Percentiles rank a stretch among this genome's conserved stretches.
Evolutionary conservation across 2,888 invertebrate species (phyloP).

Genomic region (Clepsis dumicolana): DNA sequence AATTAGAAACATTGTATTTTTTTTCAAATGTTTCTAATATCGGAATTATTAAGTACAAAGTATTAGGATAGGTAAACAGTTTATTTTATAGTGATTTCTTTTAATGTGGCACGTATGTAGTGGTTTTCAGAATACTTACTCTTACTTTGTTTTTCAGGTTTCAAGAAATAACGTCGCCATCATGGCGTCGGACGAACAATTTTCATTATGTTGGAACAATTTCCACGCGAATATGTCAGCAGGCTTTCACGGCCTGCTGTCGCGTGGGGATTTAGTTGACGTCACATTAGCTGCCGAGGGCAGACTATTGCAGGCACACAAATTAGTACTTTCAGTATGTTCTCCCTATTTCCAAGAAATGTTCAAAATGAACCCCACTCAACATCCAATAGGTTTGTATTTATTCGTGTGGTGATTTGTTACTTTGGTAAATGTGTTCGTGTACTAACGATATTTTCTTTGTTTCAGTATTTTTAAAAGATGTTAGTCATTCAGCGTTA

Average conservation of each 20-base stretch:
- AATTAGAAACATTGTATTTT: constrained; percentile 70
- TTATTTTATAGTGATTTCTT: not conserved
- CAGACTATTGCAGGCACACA: constrained; percentile 89
- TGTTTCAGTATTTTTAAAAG: constrained; percentile 89
- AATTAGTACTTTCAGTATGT: constrained; percentile 90
- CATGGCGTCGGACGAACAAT: constrained; percentile 91
- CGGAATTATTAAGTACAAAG: constrained; percentile 82
- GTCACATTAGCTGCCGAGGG: constrained; percentile 90
- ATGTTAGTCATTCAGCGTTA: constrained; percentile 89
- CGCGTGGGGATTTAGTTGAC: constrained; percentile 89
- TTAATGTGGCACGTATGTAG: not conserved
- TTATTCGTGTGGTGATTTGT: constrained; percentile 12
- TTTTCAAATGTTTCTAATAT: constrained; percentile 83
- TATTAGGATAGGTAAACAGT: constrained; percentile 77
- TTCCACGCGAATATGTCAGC: constrained; percentile 90
- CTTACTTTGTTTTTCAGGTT: constrained; percentile 63
- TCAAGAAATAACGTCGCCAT: constrained; percentile 79
- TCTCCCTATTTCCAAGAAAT: constrained; percentile 91
- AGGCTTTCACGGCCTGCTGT: constrained; percentile 90
- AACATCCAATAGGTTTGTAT: constrained; percentile 88
- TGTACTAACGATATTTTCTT: constrained; percentile 48
- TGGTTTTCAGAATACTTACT: not conserved
- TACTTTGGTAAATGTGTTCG: constrained; percentile 26
- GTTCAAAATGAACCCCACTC: constrained; percentile 90
- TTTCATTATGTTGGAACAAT: constrained; percentile 92